Base-by-base conservation (phyloP, 2,888 invertebrate genomes). In the Diarsia rubi region DNA sequence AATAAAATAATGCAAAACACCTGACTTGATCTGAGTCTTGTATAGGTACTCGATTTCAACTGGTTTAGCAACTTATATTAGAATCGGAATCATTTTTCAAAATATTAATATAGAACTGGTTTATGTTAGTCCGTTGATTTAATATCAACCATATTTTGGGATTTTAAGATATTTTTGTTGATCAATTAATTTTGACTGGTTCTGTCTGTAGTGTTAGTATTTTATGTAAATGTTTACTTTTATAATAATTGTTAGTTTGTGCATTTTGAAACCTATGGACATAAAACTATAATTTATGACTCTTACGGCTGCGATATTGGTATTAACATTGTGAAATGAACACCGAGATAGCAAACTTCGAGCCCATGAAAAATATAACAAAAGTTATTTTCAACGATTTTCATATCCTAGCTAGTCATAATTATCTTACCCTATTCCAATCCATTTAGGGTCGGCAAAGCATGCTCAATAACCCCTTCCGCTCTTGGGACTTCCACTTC, bases 1-100 rank as follows among this genome's bases (percentile, higher is more conserved):
- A 86, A 86, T 86, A 88, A 88, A 88, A 88, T 88, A 77, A 86
- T 86, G 82, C 83, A 84, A 88, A 85, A 81, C 83, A 82, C 84
- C 82, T 80, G 80, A 85, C 75, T 69, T 71, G 37, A 37, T 37
- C 8, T 37, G 37, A 75, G 68, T 73, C 85, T 71, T 86, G 84
- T 79, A 73, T 68, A n/a, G n/a, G n/a, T n/a, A 67, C 68, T 79
- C 37, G 84, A 81, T 83, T 82, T 79, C 81, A 87, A 87, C 88
- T 82, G 79, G 88, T 88, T 86, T 84, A 62, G 42, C 74, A 65
- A 77, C 76, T 65, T 64, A 69, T 63, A 75, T 69, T 78, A 69
- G 63, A 75, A 69, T 77, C 24, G 44, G 71, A 75, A 75, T 79
- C 12, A 74, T 83, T 83, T 83, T 75, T 81, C 69, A 81, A 74